Percentiles rank a stretch among this genome's conserved stretches.
These are phyloP conservation scores for Thamnophis elegans DNA, from an alignment of 2,797 vertebrate genomes.

Conservation along the genomic window DNA sequence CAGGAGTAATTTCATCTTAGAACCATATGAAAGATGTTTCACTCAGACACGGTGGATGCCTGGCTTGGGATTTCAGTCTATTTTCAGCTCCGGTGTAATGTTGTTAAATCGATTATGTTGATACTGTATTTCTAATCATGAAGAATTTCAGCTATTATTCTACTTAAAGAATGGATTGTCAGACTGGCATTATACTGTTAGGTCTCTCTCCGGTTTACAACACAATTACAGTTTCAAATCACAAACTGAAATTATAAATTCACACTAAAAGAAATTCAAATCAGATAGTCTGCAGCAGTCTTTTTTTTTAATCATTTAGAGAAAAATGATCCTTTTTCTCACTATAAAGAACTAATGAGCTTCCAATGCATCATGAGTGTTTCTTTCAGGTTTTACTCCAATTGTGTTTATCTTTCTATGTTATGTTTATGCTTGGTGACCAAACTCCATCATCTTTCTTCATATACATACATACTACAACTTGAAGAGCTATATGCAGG, in stretches of 20 bases:
- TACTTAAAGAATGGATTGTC: constrained; percentile 56
- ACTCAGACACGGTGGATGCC: constrained; percentile 67
- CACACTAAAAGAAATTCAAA: constrained; percentile 43
- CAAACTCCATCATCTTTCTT: background rate
- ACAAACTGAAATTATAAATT: constrained; percentile 58
- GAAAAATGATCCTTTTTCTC: background rate
- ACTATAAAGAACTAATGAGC: background rate
- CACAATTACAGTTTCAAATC: constrained; percentile 65
- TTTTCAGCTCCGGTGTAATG: constrained; percentile 68
- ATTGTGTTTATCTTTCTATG: background rate
- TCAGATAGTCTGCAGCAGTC: background rate
- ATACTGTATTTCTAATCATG: constrained; percentile 71
- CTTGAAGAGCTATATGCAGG: background rate
- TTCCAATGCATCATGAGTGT: background rate
- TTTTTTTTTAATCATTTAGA: background rate
- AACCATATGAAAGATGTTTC: constrained; percentile 90
- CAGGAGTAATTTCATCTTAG: constrained; percentile 95
- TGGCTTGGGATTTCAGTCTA: constrained; percentile 70
- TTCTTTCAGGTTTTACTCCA: background rate
- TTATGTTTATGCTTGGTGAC: background rate
- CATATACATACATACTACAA: background rate
- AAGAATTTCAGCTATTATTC: constrained; percentile 69
- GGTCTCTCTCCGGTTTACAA: constrained; percentile 57
- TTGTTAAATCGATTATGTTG: constrained; percentile 73
- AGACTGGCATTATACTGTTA: constrained; percentile 64